Conservation (phyloP, 2,797 vertebrate genomes). For the Propithecus perrieri region DNA sequence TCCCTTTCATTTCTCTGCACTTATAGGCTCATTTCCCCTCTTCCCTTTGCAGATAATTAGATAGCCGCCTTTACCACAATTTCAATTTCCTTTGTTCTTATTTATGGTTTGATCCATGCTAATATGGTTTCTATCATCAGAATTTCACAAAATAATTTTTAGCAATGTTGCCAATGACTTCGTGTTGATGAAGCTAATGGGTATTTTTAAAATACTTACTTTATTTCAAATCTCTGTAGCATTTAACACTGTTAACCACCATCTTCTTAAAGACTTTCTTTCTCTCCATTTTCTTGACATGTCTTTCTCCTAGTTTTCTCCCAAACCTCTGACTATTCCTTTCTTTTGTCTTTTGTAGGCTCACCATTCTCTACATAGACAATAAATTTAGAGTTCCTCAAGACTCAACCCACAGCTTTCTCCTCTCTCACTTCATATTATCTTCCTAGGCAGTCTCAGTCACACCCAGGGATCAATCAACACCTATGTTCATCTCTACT, state of each 20-base stretch:
- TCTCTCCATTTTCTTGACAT: background rate
- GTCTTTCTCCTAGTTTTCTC: background rate
- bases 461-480: background rate
- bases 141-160: background rate
- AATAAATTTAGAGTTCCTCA: background rate
- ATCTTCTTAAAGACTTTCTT: background rate
- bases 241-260: background rate
- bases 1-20: background rate
- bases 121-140: background rate
- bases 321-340: background rate
- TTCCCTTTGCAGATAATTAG: background rate
- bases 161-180: background rate
- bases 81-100: background rate
- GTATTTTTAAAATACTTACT: background rate
- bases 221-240: background rate
- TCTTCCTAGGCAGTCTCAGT: background rate
- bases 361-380: background rate
- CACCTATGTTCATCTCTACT: background rate
- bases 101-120: background rate
- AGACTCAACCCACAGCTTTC: background rate
- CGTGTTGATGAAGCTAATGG: background rate
- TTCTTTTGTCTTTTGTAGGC: background rate
- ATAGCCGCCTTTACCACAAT: rapidly evolving
- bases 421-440: background rate
- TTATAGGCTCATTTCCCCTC: background rate